Percentiles rank a stretch among this genome's conserved stretches.
Conservation (phyloP, 2,113 vertebrate species). For the Azemiops feae region DNA sequence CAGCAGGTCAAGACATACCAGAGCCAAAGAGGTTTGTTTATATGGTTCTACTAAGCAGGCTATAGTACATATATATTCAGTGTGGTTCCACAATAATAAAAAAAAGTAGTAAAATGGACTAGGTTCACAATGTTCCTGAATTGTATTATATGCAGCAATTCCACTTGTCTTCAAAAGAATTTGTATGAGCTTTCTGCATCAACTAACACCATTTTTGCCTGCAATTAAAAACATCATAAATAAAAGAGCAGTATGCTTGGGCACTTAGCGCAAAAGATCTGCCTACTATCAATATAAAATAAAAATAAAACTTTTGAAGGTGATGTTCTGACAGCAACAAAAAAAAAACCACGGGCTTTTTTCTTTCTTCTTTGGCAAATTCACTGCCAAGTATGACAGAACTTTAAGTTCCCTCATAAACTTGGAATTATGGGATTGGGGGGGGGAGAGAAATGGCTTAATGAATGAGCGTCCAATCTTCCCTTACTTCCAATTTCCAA, state of each 20-base stretch:
- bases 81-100: background rate
- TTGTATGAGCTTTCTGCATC: conserved; percentile 59
- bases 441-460: too few species aligned
- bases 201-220: conserved; percentile 46
- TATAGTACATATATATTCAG: conserved; percentile 23
- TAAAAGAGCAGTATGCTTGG: conserved; percentile 30
- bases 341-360: rapidly evolving
- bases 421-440: background rate
- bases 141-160: conserved; percentile 49
- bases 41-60: background rate
- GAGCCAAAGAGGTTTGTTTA: conserved; percentile 44
- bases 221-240: conserved; percentile 61
- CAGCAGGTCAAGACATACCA: background rate
- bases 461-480: background rate
- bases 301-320: conserved; percentile 20
- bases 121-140: conserved; percentile 56
- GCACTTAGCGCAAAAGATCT: conserved; percentile 25
- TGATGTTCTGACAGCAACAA: background rate
- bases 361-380: background rate
- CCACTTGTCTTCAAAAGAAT: conserved; percentile 21
- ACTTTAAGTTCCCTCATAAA: background rate
- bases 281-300: background rate
- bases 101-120: conserved; percentile 44
- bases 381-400: background rate
- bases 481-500: background rate